Conservation (phyloP, 2,797 vertebrate genomes). For the Esox masquinongy region DNA sequence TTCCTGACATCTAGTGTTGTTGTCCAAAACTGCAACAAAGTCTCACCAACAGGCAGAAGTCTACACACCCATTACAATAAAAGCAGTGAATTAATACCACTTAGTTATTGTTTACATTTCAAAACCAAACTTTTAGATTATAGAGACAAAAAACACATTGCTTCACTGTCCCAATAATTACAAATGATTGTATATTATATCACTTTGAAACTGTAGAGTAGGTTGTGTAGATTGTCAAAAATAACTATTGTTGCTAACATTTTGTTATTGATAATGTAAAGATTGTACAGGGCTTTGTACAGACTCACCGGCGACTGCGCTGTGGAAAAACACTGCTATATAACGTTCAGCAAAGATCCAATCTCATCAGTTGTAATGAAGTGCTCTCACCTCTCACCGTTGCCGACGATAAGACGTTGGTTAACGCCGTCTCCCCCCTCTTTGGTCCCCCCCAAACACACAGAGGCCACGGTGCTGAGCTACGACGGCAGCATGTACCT, state of each 20-base stretch:
- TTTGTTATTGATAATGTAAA: too few species aligned
- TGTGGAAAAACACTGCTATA: neutral
- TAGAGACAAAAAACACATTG: too few species aligned
- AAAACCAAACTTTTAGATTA: too few species aligned
- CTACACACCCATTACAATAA: neutral
- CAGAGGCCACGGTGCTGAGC: constrained; percentile 92
- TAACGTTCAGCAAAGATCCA: neutral
- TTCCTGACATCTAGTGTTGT: constrained; percentile 76
- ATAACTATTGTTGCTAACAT: too few species aligned
- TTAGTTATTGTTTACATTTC: too few species aligned
- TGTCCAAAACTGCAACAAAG: constrained; percentile 62
- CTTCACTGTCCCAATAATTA: too few species aligned
- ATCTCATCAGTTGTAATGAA: constrained; percentile 20
- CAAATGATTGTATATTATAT: too few species aligned
- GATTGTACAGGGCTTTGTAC: too few species aligned
- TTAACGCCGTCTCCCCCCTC: neutral
- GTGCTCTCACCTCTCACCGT: constrained; percentile 14
- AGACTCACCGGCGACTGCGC: neutral
- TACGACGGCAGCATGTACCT: constrained; percentile 96
- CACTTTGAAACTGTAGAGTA: too few species aligned
- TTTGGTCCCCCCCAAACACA: neutral
- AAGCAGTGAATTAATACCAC: too few species aligned
- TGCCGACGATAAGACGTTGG: neutral
- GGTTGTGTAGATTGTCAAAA: too few species aligned
- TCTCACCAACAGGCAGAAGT: constrained; percentile 2